These are phyloP conservation scores for Drosophila meridionalis DNA, from an alignment of 2,888 invertebrate species.

Conservation along the genomic window DNA sequence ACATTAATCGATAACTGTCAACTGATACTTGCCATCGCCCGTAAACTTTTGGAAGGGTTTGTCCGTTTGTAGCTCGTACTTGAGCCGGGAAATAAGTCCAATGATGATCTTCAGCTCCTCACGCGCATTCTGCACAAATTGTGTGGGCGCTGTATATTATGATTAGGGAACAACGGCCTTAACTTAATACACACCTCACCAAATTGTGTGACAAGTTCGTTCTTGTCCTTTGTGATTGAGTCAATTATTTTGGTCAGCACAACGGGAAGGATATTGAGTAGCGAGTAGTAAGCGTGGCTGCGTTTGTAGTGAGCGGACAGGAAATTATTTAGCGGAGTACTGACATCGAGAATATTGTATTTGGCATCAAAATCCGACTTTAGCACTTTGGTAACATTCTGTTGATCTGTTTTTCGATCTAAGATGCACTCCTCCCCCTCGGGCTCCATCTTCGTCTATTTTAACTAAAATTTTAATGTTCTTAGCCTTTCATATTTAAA, in stretches of 20 bases:
- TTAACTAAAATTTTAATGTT: constrained; percentile 16
- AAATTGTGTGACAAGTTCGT: constrained; percentile 87
- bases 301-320: constrained; percentile 87
- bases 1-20: neutral
- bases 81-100: constrained; percentile 91
- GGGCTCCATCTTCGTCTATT: constrained; percentile 32
- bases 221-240: constrained; percentile 89
- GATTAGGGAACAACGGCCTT: constrained; percentile 9
- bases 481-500: constrained; percentile 28
- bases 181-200: constrained; percentile 87
- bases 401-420: neutral
- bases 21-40: constrained; percentile 60
- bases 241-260: constrained; percentile 96
- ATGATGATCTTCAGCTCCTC: constrained; percentile 91
- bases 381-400: constrained; percentile 35
- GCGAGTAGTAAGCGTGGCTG: constrained; percentile 93
- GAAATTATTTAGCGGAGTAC: constrained; percentile 87
- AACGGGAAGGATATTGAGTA: constrained; percentile 94
- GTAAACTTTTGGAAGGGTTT: constrained; percentile 89
- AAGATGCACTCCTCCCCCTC: constrained; percentile 15
- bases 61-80: constrained; percentile 96
- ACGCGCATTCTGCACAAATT: constrained; percentile 86
- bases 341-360: constrained; percentile 85
- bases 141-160: constrained; percentile 27
- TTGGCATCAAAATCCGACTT: constrained; percentile 82